A percentile compares a stretch with the other conserved stretches of the same genome.
Conservation (phyloP, 2,113 vertebrate species). For the Etheostoma spectabile region DNA sequence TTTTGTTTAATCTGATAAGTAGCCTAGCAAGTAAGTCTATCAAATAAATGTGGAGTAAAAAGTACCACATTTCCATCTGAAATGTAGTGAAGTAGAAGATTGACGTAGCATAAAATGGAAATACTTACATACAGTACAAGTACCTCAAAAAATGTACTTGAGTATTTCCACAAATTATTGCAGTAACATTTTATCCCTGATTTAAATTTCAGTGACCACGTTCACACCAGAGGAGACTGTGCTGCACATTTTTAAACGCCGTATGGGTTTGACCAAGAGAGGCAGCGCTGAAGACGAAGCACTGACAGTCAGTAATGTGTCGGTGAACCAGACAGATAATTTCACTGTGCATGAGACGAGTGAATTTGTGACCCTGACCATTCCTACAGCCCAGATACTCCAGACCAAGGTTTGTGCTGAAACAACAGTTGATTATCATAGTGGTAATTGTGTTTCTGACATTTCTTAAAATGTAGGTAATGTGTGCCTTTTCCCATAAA, state of each 20-base stretch:
- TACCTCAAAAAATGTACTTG: not conserved
- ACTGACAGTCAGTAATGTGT: slow-evolving; percentile 69
- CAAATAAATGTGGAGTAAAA: not conserved
- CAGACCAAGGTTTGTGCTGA: slow-evolving; percentile 70
- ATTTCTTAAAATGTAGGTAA: not conserved
- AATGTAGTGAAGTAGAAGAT: not conserved
- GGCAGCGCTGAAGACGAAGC: slow-evolving; percentile 52
- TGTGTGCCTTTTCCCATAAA: not conserved
- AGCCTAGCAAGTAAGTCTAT: not conserved
- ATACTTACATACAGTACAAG: not conserved
- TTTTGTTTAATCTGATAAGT: not conserved
- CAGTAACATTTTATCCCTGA: not conserved
- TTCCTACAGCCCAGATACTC: slow-evolving; percentile 65
- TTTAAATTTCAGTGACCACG: slow-evolving; percentile 56
- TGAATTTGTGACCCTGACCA: slow-evolving; percentile 69
- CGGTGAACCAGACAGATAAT: slow-evolving; percentile 54
- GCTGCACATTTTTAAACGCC: slow-evolving; percentile 77
- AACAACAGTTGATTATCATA: not conserved
- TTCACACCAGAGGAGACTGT: slow-evolving; percentile 63
- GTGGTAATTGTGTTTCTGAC: not conserved
- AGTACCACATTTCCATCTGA: slow-evolving; percentile 1
- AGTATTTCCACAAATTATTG: not conserved
- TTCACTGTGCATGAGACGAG: slow-evolving; percentile 70
- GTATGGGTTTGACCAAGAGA: slow-evolving; percentile 79
- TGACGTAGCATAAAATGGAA: not conserved